Evolutionary conservation across 2,797 vertebrate genomes (phyloP).

Genomic region (Denticeps clupeoides): DNA sequence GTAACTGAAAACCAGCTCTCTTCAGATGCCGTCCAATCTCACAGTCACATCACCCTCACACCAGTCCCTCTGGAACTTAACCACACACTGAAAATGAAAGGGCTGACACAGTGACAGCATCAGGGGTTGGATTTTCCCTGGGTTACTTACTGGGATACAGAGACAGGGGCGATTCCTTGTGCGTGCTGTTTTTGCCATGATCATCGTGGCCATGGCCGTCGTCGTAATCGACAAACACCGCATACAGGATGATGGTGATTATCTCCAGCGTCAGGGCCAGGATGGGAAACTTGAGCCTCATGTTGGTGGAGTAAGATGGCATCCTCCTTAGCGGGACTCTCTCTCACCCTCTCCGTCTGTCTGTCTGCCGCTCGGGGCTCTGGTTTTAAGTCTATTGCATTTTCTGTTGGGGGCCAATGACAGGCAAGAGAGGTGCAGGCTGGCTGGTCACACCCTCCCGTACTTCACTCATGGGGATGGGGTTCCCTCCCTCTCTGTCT

Average conservation of each 20-base stretch:
- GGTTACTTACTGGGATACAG: conserved; percentile 81
- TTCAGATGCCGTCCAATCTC: no score
- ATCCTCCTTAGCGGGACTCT: no score
- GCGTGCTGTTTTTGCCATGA: conserved; percentile 19
- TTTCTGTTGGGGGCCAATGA: conserved; percentile 51
- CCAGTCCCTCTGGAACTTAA: background rate
- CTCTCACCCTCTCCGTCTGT: conserved; percentile 27
- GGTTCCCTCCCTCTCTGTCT: conserved; percentile 39
- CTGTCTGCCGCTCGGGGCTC: conserved; percentile 12
- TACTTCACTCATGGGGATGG: conserved; percentile 36
- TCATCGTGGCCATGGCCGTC: conserved; percentile 27
- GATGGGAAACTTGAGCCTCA: conserved; percentile 79
- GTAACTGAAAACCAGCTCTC: no score
- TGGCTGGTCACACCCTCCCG: conserved; percentile 40
- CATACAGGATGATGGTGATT: conserved; percentile 72
- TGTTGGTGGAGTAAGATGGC: conserved; percentile 71
- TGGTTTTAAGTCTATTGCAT: conserved; percentile 49
- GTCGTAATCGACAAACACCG: conserved; percentile 67
- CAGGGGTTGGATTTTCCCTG: background rate
- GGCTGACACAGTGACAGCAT: background rate
- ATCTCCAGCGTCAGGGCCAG: conserved; percentile 70
- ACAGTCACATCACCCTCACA: no score
- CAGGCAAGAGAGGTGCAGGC: conserved; percentile 37
- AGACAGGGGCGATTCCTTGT: conserved; percentile 17
- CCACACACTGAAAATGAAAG: background rate